These are phyloP conservation scores for Synchiropus splendidus DNA, from an alignment of 2,113 vertebrate genomes.

Conservation along the genomic window DNA sequence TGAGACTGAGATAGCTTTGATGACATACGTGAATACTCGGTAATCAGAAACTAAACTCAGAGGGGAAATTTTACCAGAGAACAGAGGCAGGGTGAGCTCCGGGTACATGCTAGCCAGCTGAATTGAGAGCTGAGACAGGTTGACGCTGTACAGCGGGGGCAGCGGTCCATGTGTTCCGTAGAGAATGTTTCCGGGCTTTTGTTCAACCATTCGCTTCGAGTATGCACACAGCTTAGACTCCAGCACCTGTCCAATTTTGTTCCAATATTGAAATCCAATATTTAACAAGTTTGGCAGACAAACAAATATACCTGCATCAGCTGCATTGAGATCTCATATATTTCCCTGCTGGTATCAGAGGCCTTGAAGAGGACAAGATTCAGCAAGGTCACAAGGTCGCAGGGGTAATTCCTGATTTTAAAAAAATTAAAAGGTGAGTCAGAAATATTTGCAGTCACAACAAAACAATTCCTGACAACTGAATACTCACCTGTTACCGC, in stretches of 20 bases:
- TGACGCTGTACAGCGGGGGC: constrained; percentile 91
- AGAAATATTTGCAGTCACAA: too few relatives aligned
- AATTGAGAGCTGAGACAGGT: constrained; percentile 81
- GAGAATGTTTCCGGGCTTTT: constrained; percentile 86
- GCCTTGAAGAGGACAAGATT: constrained; percentile 97
- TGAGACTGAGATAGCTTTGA: neutral
- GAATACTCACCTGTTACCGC: constrained; percentile 82
- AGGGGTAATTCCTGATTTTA: constrained; percentile 85
- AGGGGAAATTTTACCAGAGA: constrained; percentile 77
- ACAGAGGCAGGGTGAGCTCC: constrained; percentile 93
- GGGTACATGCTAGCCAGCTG: constrained; percentile 97
- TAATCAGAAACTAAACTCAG: too few relatives aligned
- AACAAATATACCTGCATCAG: constrained; percentile 84
- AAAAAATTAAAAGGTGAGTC: neutral
- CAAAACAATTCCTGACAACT: neutral
- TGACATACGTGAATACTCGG: neutral
- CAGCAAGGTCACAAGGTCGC: constrained; percentile 90
- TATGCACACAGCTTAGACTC: constrained; percentile 92
- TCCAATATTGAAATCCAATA: constrained; percentile 1
- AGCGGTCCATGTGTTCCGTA: constrained; percentile 88
- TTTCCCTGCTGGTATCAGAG: constrained; percentile 93
- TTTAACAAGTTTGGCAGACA: neutral
- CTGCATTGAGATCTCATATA: constrained; percentile 98
- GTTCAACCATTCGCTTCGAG: constrained; percentile 88
- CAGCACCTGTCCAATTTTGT: constrained; percentile 69